These are phyloP conservation scores for Octodonta nipae DNA, from an alignment of 2,888 invertebrate genomes.

Conservation along the genomic window DNA sequence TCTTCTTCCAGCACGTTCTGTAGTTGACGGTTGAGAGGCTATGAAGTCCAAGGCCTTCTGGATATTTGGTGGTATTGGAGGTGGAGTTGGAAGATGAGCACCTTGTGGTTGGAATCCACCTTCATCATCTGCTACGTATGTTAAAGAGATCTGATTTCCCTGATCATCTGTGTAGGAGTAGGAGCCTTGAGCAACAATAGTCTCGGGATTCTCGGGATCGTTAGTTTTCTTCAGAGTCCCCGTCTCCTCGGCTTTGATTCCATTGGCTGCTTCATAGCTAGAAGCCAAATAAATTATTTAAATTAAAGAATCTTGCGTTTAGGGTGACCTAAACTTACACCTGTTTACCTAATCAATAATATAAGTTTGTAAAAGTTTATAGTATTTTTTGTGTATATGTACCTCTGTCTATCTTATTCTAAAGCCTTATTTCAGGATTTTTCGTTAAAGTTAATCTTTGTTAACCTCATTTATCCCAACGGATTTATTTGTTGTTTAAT, in stretches of 20 bases:
- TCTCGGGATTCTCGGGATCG: slow-evolving; percentile 52
- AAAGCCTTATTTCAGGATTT: no score
- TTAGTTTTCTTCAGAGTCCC: slow-evolving; percentile 62
- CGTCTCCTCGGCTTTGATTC: slow-evolving; percentile 66
- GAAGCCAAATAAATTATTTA: slow-evolving; percentile 17
- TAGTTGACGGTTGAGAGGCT: slow-evolving; percentile 47
- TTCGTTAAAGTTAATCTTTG: no score
- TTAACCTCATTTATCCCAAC: no score
- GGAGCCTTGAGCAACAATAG: slow-evolving; percentile 52
- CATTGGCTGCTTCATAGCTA: slow-evolving; percentile 70
- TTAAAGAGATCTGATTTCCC: slow-evolving; percentile 53
- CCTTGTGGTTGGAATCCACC: slow-evolving; percentile 48
- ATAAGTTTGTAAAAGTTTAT: no score
- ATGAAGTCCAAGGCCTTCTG: slow-evolving; percentile 61
- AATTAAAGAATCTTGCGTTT: no score
- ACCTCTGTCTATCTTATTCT: no score
- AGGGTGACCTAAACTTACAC: no score
- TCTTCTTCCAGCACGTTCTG: slow-evolving; percentile 23
- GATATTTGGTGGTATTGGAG: slow-evolving; percentile 62
- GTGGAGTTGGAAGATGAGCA: slow-evolving; percentile 60
- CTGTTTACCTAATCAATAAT: no score
- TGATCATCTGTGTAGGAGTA: slow-evolving; percentile 58
- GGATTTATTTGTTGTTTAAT: no score
- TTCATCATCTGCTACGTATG: slow-evolving; percentile 59
- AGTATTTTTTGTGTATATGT: no score